Evolutionary conservation across 2,888 invertebrate genomes (phyloP), one percentile per base, ranked within the genome.

Genomic region (Bombylius discolor): DNA sequence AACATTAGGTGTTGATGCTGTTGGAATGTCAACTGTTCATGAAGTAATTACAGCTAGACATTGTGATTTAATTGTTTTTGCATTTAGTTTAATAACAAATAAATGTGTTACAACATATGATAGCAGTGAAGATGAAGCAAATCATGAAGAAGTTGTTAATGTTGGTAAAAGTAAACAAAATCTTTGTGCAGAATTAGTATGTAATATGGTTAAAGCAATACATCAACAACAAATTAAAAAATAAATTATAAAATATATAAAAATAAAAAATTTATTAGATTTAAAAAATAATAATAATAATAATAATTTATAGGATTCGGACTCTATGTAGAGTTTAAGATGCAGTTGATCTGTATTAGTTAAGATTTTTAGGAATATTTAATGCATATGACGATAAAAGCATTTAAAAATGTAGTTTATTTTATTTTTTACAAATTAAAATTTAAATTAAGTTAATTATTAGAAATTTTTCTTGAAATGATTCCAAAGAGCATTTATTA

Each of bases 11-110:
- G 87, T 89, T 13, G 91, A 92, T 67, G 88, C 90, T 7, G 90
- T 92, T 5, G 92, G 91, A 73, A 81, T 85, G 89, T 85, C 83
- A 1, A 84, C 84, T 1, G 85, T 85, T 6, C 84, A 85, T 63
- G 85, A 85, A 57, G 92, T 92, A 1, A 86, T 96, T 58, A 92
- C 90, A 0, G 98, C 97, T 1, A 80, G 88, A 52, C 98, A 99
- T 73, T 94, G 93, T 71, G 89, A 92, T 65, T 80, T 94, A 77
- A 84, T 82, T 42, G 93, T 94, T 1, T 87, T 98, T 67, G 94
- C 89, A 0, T 84, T 99, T 70, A 94, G 95, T 62, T 79, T 99
- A 57, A 89, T 99, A 65, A 97, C 98, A 34, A 99, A 99, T 76
- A 82, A 83, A 64, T 91, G 93, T 68, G 79, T 89, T 45, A 82